Evolutionary conservation across 2,113 vertebrate genomes (phyloP).

Genomic region (Chloroceryle aenea): DNA sequence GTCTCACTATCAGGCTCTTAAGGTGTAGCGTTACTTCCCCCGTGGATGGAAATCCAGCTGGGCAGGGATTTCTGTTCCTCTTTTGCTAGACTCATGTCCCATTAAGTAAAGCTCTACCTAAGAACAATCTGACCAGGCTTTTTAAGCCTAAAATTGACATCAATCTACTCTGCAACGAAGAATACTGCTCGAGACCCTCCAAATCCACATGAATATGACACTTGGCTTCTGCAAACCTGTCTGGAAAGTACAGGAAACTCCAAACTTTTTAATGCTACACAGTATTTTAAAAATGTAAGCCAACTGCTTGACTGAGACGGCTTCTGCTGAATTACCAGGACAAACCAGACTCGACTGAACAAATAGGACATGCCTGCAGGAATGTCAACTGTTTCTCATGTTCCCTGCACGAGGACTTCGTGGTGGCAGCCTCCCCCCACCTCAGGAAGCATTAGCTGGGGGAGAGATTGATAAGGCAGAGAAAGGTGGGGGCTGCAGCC

Average conservation of each 20-base stretch:
- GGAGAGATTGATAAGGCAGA: fast-evolving
- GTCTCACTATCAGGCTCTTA: background rate
- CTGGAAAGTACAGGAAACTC: background rate
- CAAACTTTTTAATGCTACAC: background rate
- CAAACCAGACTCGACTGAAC: background rate
- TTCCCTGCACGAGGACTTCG: fast-evolving
- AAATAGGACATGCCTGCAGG: background rate
- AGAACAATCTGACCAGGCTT: background rate
- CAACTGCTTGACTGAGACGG: background rate
- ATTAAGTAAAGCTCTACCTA: fast-evolving
- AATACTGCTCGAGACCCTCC: background rate
- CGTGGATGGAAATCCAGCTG: background rate
- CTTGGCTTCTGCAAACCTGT: background rate
- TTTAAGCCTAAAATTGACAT: background rate
- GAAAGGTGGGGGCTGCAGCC: fast-evolving
- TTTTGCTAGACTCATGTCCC: background rate
- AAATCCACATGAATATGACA: too few species aligned
- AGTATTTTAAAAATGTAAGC: background rate
- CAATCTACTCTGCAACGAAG: background rate
- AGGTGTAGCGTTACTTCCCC: background rate
- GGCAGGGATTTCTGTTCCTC: fast-evolving
- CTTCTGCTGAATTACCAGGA: background rate
- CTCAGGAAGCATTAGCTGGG: fast-evolving
- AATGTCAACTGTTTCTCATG: background rate
- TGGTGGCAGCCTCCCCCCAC: background rate